Conservation (phyloP, 2,797 vertebrate species). For the Heteromormyrus szaboi region DNA sequence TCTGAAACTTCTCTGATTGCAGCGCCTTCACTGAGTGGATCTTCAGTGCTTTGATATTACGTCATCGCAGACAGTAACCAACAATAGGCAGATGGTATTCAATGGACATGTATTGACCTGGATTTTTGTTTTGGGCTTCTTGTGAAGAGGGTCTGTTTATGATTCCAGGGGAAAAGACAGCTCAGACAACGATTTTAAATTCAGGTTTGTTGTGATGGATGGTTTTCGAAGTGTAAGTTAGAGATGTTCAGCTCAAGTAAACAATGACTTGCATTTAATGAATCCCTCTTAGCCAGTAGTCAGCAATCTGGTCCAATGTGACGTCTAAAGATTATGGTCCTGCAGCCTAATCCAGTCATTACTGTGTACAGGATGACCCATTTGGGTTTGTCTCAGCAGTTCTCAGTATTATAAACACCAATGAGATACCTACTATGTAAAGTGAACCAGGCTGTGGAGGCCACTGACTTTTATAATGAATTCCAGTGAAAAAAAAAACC, state of each 20-base stretch:
- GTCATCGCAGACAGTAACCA: not conserved
- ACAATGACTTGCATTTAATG: not conserved
- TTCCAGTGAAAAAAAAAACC: not conserved
- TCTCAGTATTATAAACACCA: not conserved
- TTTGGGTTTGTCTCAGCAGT: not conserved
- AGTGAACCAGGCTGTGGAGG: not conserved
- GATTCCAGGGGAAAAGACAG: not conserved
- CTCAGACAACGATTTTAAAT: not conserved
- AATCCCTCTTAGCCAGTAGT: not conserved
- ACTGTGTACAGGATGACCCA: not conserved
- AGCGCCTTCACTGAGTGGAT: not conserved
- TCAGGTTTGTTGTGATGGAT: not conserved
- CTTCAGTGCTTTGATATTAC: not conserved
- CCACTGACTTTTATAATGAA: not conserved
- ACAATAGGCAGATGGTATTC: not conserved
- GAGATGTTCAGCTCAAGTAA: not conserved
- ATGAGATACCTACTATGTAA: not conserved
- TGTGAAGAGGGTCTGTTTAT: not conserved
- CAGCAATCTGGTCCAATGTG: not conserved
- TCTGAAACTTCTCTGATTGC: not conserved
- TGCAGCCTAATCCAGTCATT: not conserved
- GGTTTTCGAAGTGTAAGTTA: not conserved
- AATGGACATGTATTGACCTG: not conserved
- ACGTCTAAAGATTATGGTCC: not conserved
- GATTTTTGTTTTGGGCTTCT: not conserved